These are phyloP conservation scores for Scaptomyza polygonia DNA, from an alignment of 2,888 invertebrate genomes.

Conservation along the genomic window DNA sequence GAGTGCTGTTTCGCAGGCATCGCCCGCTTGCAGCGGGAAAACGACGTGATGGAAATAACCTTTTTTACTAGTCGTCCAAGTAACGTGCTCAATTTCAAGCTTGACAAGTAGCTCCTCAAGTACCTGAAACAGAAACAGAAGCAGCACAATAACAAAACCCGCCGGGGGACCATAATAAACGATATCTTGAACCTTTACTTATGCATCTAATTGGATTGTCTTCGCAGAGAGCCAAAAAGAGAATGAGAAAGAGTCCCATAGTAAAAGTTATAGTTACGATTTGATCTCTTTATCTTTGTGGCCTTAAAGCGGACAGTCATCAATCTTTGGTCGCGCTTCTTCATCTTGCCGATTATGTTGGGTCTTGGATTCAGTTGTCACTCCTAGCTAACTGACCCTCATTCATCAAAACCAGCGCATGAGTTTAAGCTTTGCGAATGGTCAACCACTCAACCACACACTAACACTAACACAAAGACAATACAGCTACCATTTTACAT, in stretches of 20 bases:
- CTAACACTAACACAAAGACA: slow-evolving; percentile 36
- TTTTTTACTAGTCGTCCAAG: slow-evolving; percentile 89
- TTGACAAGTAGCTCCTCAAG: slow-evolving; percentile 88
- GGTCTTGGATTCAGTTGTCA: slow-evolving; percentile 21
- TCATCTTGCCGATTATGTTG: slow-evolving; percentile 37
- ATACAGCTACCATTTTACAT: slow-evolving; percentile 54
- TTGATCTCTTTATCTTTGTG: background rate
- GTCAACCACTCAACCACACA: slow-evolving; percentile 30
- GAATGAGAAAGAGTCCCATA: background rate
- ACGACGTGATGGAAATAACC: slow-evolving; percentile 89
- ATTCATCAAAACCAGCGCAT: slow-evolving; percentile 71
- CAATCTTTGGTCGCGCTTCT: slow-evolving; percentile 43
- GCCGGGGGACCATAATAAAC: slow-evolving; percentile 27
- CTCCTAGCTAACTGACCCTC: slow-evolving; percentile 34
- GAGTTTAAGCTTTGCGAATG: slow-evolving; percentile 19
- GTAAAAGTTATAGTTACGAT: background rate
- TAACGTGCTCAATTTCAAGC: slow-evolving; percentile 88
- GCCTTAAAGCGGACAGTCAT: slow-evolving; percentile 30
- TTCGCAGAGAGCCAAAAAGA: background rate
- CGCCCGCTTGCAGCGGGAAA: slow-evolving; percentile 89
- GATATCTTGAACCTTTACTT: slow-evolving; percentile 24
- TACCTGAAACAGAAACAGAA: slow-evolving; percentile 85
- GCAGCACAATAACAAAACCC: slow-evolving; percentile 13
- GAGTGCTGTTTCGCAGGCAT: slow-evolving; percentile 89
- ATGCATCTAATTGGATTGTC: slow-evolving; percentile 54